Base-by-base conservation (phyloP, 1,140 invertebrate genomes). In the Brachionus rubens region DNA sequence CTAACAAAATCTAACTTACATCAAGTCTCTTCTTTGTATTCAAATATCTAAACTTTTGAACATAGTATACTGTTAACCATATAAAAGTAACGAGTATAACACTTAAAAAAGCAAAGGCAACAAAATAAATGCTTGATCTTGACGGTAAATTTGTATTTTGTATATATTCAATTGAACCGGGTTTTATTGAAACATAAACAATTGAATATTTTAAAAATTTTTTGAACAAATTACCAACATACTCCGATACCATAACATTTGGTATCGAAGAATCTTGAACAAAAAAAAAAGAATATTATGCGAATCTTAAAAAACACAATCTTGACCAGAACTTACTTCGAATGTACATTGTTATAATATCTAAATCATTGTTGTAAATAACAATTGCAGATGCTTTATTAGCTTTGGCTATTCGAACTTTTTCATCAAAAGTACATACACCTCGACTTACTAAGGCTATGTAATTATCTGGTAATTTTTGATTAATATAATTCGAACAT, bases 21-120 rank as follows among this genome's bases (percentile, higher is more conserved):
- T 65, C 40, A 6, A 65, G 24, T 9, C 40, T 36, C 19, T 65
- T 65, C 43, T 65, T 65, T 9, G 59, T 65, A 28, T 41, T 65
- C 24, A 65, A 3, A n/a, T 65, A 72, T 50, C 68, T n/a, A 41
- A 40, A 72, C 19, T 54, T 48, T 72, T 72, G 68, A 50, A 72
- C 33, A 30, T 50, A 72, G 41, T 72, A 72, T 1, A 72, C 46
- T 26, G 33, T 72, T 26, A 72, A 21, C 68, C 68, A 72, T 5
- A 72, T 40, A 48, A 72, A 54, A 30, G 68, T 72, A 41, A 72
- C 50, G 14, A 72, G 46, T 21, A 72, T 33, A n/a, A 72, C 43
- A 48, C 28, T 50, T 24, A 54, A 28, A 36, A 72, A 54, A 50
- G 68, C 50, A 41, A 72, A 48, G 10, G 68, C 46, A 40, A 72